Percentiles rank a stretch among this genome's conserved stretches.
These are phyloP conservation scores for Tipula helvola DNA, from an alignment of 2,888 invertebrate species.

Conservation along the genomic window DNA sequence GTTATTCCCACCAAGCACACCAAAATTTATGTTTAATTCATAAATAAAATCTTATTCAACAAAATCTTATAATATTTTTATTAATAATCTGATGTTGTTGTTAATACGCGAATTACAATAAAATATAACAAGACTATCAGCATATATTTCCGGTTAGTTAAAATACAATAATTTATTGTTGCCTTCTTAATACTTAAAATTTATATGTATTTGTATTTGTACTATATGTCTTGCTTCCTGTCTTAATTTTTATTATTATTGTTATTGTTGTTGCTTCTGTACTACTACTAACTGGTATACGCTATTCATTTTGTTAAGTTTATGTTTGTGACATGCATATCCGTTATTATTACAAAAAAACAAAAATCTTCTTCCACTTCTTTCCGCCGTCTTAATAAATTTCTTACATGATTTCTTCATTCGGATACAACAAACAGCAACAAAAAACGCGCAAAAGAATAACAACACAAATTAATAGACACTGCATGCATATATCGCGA, in stretches of 20 bases:
- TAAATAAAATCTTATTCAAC: too few relatives aligned
- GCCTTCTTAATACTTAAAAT: not conserved
- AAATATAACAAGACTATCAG: not conserved
- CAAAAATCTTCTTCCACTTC: not conserved
- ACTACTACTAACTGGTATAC: not conserved
- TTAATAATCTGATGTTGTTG: not conserved
- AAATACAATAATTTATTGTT: not conserved
- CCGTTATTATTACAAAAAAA: not conserved
- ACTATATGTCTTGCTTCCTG: constrained; percentile 4
- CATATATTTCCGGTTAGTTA: not conserved
- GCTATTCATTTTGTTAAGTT: not conserved
- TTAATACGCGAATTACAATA: not conserved
- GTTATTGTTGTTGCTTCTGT: not conserved
- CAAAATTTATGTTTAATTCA: too few relatives aligned
- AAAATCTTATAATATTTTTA: not conserved
- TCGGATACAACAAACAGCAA: not conserved
- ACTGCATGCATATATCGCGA: not conserved
- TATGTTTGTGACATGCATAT: constrained; percentile 4
- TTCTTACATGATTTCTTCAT: not conserved
- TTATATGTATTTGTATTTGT: not conserved
- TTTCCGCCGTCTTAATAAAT: not conserved
- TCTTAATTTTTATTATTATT: not conserved
- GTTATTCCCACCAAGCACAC: too few relatives aligned
- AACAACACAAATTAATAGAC: not conserved
- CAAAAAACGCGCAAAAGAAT: not conserved